A percentile compares a stretch with the other conserved stretches of the same genome.
These are phyloP conservation scores for Pipistrellus pipistrellus DNA, from an alignment of 2,797 vertebrate genomes.

Conservation along the genomic window DNA sequence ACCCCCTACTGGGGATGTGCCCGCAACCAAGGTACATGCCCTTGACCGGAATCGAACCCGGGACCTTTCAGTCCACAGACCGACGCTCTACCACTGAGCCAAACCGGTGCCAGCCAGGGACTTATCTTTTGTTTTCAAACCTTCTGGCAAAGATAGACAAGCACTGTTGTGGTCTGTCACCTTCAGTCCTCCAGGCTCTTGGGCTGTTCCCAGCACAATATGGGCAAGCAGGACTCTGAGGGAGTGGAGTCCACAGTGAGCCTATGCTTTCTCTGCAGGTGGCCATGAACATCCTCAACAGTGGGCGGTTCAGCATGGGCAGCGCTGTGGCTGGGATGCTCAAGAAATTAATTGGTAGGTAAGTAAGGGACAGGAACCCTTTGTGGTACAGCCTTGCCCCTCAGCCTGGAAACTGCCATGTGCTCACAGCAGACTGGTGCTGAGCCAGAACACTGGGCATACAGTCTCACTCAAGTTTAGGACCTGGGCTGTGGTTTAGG, in stretches of 20 bases:
- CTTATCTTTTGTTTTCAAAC: background rate
- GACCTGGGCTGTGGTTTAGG: background rate
- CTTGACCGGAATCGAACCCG: no score
- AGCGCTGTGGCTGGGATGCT: slow-evolving; percentile 94
- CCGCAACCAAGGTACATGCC: no score
- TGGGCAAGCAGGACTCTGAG: accelerated
- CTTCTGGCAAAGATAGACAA: no score
- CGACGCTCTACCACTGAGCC: no score
- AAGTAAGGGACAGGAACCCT: background rate
- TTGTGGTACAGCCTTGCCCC: background rate
- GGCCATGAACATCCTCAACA: slow-evolving; percentile 97
- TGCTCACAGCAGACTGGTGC: background rate
- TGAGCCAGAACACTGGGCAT: background rate
- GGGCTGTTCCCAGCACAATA: background rate
- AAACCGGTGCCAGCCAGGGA: background rate
- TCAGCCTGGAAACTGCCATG: accelerated
- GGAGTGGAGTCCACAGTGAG: accelerated
- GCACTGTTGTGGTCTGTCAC: accelerated
- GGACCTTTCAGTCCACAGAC: no score
- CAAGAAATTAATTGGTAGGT: slow-evolving; percentile 96
- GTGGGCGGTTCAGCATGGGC: slow-evolving; percentile 97
- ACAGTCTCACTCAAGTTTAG: background rate
- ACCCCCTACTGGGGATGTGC: no score
- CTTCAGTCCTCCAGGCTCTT: background rate
- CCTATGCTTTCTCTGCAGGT: slow-evolving; percentile 87